Evolutionary conservation across 2,888 invertebrate genomes (phyloP).

Genomic region (Ferrisia virgata): DNA sequence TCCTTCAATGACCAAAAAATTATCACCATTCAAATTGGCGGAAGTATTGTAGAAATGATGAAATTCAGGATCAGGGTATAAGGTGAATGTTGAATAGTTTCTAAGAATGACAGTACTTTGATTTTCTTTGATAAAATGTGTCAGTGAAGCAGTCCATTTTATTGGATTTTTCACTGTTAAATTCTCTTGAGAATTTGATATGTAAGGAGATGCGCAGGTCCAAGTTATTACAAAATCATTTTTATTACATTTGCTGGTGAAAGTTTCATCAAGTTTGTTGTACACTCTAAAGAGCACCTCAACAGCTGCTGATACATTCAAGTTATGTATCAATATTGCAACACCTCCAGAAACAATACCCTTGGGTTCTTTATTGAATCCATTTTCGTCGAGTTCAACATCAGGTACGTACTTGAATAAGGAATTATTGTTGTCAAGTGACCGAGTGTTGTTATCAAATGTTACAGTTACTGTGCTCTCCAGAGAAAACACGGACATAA

Average conservation of each 20-base stretch:
- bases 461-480: slow-evolving; percentile 77
- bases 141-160: slow-evolving; percentile 77
- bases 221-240: slow-evolving; percentile 71
- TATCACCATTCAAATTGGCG: background rate
- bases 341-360: slow-evolving; percentile 92
- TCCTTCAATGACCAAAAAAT: background rate
- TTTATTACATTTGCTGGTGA: slow-evolving; percentile 64
- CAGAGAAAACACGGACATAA: slow-evolving; percentile 58
- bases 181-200: slow-evolving; percentile 65
- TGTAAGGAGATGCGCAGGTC: slow-evolving; percentile 81
- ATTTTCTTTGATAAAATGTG: slow-evolving; percentile 79
- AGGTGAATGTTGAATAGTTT: slow-evolving; percentile 56
- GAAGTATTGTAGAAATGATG: background rate
- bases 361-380: slow-evolving; percentile 74
- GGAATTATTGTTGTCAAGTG: slow-evolving; percentile 70
- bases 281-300: slow-evolving; percentile 91
- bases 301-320: slow-evolving; percentile 84
- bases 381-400: slow-evolving; percentile 74
- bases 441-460: slow-evolving; percentile 82
- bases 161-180: slow-evolving; percentile 75
- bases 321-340: slow-evolving; percentile 81
- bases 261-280: slow-evolving; percentile 75
- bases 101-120: no score
- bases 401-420: slow-evolving; percentile 88
- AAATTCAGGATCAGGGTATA: background rate